phyloP scores from a whole-genome alignment of 2,888 invertebrate species.

The Dicycla oo region DNA sequence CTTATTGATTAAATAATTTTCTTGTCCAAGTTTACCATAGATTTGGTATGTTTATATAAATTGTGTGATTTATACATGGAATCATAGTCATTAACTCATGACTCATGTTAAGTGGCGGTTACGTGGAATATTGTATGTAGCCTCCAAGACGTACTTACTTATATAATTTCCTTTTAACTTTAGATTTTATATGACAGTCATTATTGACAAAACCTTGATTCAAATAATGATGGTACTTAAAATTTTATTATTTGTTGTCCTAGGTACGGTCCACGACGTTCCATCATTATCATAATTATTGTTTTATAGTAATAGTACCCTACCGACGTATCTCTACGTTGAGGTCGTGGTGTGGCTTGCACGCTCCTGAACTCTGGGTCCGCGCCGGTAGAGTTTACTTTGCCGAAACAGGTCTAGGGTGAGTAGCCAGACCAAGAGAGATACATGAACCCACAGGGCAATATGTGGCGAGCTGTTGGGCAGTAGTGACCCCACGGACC shows the following conservation, averaged over 20 bases:
- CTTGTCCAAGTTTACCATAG: slow-evolving; percentile 55
- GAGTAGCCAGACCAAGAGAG: too few species aligned
- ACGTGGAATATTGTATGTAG: slow-evolving; percentile 2
- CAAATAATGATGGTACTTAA: background rate
- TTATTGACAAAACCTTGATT: slow-evolving; percentile 32
- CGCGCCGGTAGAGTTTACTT: too few species aligned
- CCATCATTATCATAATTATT: background rate
- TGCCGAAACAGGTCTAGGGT: too few species aligned
- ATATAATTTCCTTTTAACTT: slow-evolving; percentile 39
- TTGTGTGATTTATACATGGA: slow-evolving; percentile 55
- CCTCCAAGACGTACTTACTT: slow-evolving; percentile 15
- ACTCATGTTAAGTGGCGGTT: slow-evolving; percentile 41
- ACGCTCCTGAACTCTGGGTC: too few species aligned
- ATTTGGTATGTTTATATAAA: slow-evolving; percentile 35
- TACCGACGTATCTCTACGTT: too few species aligned
- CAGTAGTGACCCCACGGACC: too few species aligned
- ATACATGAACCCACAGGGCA: too few species aligned
- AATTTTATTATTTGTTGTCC: background rate
- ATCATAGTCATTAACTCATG: slow-evolving; percentile 47
- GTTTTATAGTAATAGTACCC: too few species aligned
- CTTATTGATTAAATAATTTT: slow-evolving; percentile 1
- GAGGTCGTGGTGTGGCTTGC: too few species aligned
- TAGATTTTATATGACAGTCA: slow-evolving; percentile 15
- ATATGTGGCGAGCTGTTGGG: too few species aligned
- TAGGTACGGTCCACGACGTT: background rate